Base-by-base conservation (phyloP, 2,888 invertebrate species). In the Cantharis rustica region DNA sequence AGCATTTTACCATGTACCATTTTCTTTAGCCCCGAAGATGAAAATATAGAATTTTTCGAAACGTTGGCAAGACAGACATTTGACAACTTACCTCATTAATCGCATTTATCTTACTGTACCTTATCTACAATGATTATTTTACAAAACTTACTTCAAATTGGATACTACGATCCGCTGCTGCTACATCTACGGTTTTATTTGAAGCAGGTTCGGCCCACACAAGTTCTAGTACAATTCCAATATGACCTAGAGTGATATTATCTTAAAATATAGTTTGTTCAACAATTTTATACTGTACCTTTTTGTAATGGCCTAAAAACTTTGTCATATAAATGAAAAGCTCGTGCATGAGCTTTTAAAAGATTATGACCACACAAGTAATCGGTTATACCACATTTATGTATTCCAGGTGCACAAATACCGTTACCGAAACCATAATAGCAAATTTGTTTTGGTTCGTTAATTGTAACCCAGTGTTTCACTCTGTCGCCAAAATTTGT, bases 171-270 rank as follows among this genome's bases (percentile, higher is more conserved):
- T 68, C 91, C 1, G 75, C 72, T 10, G 93, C 93, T 81, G 90
- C 89, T 66, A 88, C 89, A 83, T 93, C 92, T 71, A 88, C 89
- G 0, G 86, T 83, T 0, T 90, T 88, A 73, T 91, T 86, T 0
- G 89, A 88, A 84, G 90, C 90, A 1, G 93, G 91, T 84, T 92
- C 90, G 15, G 90, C 90, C 91, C 91, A 92, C 64, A 90, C 90
- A 0, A 90, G 90, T 82, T 92, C 92, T 73, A 92, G 80, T 0
- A 92, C 90, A 79, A 93, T 90, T 23, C 74, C 66, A 62, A 76
- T 23, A 7, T 20, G 20, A 23, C 23, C 23, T 23, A 23, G 7
- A 23, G 1, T 4, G 11, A 61, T 10, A 61, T 61, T 15, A 13
- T 3, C 7, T 61, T 61, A n/a, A 15, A 61, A 61, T 15, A 13